phyloP scores from a whole-genome alignment of 2,797 vertebrate species.

The Ataeniobius toweri region DNA sequence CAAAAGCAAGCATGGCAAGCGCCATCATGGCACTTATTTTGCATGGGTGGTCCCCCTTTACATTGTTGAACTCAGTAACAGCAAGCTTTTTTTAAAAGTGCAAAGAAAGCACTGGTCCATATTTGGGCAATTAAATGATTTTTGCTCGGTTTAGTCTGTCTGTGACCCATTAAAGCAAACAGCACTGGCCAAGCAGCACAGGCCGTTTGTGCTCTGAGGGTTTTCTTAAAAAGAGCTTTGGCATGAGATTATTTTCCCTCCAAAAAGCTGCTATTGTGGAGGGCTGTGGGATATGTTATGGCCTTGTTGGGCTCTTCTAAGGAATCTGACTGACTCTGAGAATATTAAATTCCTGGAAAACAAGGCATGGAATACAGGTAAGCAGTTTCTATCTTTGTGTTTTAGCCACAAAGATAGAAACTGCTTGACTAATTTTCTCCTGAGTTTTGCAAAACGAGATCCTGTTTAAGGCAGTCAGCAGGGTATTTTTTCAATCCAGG shows the following conservation, averaged over 20 bases:
- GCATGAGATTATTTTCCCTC: conserved; percentile 55
- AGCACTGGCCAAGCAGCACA: conserved; percentile 44
- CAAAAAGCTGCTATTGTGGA: conserved; percentile 50
- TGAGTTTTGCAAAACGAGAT: conserved; percentile 71
- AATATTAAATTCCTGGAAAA: conserved; percentile 9
- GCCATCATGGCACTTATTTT: conserved; percentile 63
- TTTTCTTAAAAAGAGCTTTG: conserved; percentile 53
- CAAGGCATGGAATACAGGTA: conserved; percentile 54
- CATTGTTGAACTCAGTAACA: conserved; percentile 69
- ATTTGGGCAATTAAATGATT: conserved; percentile 49
- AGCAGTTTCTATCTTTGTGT: too few relatives aligned
- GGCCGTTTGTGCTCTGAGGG: conserved; percentile 45
- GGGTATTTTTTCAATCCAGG: conserved; percentile 50
- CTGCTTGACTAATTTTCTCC: conserved; percentile 63
- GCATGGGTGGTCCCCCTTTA: conserved; percentile 73
- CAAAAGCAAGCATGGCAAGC: conserved; percentile 46
- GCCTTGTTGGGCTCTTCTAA: conserved; percentile 42
- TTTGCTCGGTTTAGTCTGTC: conserved; percentile 66
- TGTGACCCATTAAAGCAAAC: conserved; percentile 63
- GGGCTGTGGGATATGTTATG: conserved; percentile 43
- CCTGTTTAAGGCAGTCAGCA: conserved; percentile 51
- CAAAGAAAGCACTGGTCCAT: conserved; percentile 42
- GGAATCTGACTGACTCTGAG: conserved; percentile 23
- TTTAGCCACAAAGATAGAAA: conserved; percentile 38
- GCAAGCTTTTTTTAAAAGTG: conserved; percentile 34